Evolutionary conservation across 2,888 invertebrate species (phyloP).

Genomic region (Orthonychiurus folsomi): DNA sequence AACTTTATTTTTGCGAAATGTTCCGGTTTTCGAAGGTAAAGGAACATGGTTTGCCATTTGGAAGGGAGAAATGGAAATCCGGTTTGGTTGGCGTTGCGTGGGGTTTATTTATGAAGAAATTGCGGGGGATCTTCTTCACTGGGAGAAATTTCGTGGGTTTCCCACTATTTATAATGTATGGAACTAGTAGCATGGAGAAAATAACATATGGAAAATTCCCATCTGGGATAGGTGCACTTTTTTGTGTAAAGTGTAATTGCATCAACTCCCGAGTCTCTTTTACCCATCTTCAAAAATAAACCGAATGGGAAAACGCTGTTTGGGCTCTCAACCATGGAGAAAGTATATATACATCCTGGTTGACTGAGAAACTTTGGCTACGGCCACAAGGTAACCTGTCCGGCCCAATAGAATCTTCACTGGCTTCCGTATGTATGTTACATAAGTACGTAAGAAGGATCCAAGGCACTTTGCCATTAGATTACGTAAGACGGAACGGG

Average conservation of each 20-base stretch:
- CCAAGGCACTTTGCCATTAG: not conserved
- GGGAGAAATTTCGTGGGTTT: not conserved
- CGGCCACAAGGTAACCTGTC: too few relatives aligned
- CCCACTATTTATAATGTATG: not conserved
- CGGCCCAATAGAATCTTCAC: not conserved
- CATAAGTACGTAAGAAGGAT: too few relatives aligned
- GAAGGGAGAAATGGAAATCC: conserved; percentile 1
- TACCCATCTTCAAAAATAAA: not conserved
- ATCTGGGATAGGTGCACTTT: too few relatives aligned
- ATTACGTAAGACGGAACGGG: not conserved
- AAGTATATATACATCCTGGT: too few relatives aligned
- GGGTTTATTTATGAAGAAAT: not conserved
- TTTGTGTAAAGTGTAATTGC: too few relatives aligned
- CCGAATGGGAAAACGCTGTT: too few relatives aligned
- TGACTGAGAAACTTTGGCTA: too few relatives aligned
- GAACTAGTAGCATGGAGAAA: too few relatives aligned
- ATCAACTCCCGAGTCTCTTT: not conserved
- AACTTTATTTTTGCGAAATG: not conserved
- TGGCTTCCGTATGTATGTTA: too few relatives aligned
- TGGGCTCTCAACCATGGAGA: too few relatives aligned
- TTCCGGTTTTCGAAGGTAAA: not conserved
- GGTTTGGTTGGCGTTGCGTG: not conserved
- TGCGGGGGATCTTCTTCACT: not conserved
- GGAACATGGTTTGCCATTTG: not conserved
- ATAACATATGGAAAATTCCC: too few relatives aligned